Conservation (phyloP, 1,140 invertebrate species). For the Drosophila yakuba region DNA sequence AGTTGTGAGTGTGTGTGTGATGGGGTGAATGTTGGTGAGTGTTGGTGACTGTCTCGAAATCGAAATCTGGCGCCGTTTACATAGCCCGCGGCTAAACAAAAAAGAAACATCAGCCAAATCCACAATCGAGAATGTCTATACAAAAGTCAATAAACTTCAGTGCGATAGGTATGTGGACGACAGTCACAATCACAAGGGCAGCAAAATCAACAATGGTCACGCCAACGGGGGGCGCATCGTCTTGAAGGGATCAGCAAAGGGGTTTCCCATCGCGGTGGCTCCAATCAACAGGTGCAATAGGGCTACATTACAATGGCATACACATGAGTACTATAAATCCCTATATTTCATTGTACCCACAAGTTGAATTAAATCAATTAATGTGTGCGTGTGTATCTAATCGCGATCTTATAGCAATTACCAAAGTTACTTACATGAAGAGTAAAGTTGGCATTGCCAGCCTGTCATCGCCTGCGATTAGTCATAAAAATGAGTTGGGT, state of each 20-base stretch:
- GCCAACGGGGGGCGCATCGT: constrained; percentile 25
- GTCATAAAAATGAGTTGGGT: neutral
- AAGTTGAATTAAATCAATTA: too few species aligned
- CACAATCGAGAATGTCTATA: constrained; percentile 51
- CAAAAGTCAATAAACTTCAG: constrained; percentile 79
- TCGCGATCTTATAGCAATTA: neutral
- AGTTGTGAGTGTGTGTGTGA: constrained; percentile 47
- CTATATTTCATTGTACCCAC: too few species aligned
- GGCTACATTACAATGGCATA: too few species aligned
- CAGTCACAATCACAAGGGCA: constrained; percentile 38
- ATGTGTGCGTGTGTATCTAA: too few species aligned
- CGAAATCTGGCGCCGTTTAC: constrained; percentile 79
- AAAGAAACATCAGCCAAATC: constrained; percentile 77
- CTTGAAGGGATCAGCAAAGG: constrained; percentile 33
- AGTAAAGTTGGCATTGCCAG: neutral
- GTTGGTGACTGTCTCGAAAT: constrained; percentile 72
- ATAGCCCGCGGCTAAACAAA: constrained; percentile 72
- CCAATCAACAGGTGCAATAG: constrained; percentile 30
- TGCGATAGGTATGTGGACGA: constrained; percentile 51
- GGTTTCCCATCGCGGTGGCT: constrained; percentile 21
- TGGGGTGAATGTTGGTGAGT: constrained; percentile 16
- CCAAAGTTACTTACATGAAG: neutral
- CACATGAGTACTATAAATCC: too few species aligned
- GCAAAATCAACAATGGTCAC: constrained; percentile 25
- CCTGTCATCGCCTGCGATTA: neutral